Evolutionary conservation across 2,113 vertebrate genomes (phyloP), one percentile per base, ranked within the genome.

Genomic region (Varanus komodoensis): DNA sequence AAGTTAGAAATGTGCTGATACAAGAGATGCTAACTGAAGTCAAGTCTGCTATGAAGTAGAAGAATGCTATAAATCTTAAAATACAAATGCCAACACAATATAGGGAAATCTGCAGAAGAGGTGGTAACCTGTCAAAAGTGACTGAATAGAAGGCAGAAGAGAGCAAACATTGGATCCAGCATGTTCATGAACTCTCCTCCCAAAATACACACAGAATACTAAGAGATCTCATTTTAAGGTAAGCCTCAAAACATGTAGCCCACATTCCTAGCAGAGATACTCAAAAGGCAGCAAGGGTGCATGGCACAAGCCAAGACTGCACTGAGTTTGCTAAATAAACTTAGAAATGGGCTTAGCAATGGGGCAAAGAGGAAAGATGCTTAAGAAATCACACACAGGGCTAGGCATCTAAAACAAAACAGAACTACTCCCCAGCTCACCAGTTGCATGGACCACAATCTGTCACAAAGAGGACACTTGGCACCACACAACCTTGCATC

Each of bases 61-160:
- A 91, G 91, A 93, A 87, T 92, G 32, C 84, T 71, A 88, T n/a
- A 90, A 89, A 81, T 64, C 1, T 0, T 69, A 74, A 44, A 90
- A 4, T 32, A 87, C 0, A 8, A 25, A 81, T 17, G 83, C 78
- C 75, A 77, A 73, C 15, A 78, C 78, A 82, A 92, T 12, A 86
- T 64, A 90, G 50, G 90, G 87, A 89, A 86, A 92, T 5, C 67
- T 86, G 83, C 27, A 89, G 57, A 82, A 32, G 27, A 83, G 92
- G 93, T 25, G 73, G 48, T 74, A 29, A n/a, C 86, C 89, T 83
- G 48, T 74, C 87, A 93, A 78, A 87, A 19, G 68, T n/a, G 3
- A 69, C 87, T 80, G 32, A 68, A n/a, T 11, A 87, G 93, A 90
- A 83, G 86, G 80, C 86, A 82, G 80, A 85, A 81, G 0, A 94